A percentile compares a stretch with the other conserved stretches of the same genome.
Conservation (phyloP, 64 coral and sea anemone genomes). For the Pocillopora damicornis region DNA sequence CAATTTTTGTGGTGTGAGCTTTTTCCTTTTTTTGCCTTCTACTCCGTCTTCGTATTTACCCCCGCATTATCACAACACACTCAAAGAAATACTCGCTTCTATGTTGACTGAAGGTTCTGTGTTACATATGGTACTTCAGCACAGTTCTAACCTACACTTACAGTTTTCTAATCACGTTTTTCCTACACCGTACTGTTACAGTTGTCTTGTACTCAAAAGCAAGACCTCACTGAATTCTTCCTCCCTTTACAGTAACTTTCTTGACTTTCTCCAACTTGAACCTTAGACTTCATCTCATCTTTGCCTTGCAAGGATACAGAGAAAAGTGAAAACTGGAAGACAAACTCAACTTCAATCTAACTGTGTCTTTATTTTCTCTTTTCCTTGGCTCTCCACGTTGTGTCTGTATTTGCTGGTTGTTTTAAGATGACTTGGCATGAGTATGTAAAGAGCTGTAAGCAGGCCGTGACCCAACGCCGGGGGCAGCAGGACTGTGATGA, state of each 20-base stretch:
- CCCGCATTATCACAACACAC: no score
- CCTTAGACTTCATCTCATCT: not conserved
- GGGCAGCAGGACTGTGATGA: not conserved
- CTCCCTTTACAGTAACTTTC: not conserved
- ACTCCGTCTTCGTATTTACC: no score
- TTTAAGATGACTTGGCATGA: slow-evolving; percentile 33
- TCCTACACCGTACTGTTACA: no score
- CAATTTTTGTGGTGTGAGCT: no score
- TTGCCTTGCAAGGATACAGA: not conserved
- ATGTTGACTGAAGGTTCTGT: no score
- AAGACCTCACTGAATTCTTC: not conserved
- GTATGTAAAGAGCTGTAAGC: slow-evolving; percentile 34
- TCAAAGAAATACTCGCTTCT: no score
- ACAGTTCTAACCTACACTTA: no score
- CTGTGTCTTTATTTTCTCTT: not conserved
- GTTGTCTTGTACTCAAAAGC: not conserved
- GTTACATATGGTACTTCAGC: no score
- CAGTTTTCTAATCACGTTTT: no score
- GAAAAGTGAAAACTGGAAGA: not conserved
- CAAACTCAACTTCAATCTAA: not conserved
- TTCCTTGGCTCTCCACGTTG: not conserved
- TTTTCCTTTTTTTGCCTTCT: no score
- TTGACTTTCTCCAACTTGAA: not conserved
- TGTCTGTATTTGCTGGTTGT: not conserved
- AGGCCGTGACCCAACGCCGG: slow-evolving; percentile 4